Percentiles rank a stretch among this genome's conserved stretches.
Conservation (phyloP, 2,113 vertebrate genomes). For the Tichodroma muraria region DNA sequence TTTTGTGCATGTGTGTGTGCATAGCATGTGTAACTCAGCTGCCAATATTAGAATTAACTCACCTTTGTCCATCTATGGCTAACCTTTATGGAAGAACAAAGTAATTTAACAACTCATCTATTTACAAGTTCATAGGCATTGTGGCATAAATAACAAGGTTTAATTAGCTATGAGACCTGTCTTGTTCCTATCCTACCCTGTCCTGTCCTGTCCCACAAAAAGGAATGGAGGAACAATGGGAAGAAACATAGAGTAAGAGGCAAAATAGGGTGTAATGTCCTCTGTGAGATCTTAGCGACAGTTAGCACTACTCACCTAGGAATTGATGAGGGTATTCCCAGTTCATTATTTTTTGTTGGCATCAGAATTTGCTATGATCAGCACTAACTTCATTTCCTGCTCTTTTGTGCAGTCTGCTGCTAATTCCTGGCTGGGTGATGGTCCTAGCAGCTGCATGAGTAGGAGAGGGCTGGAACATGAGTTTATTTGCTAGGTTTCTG, state of each 20-base stretch:
- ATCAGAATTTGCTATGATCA: neutral
- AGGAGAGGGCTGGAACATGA: neutral
- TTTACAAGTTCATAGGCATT: neutral
- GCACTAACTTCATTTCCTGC: neutral
- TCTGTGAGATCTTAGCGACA: neutral
- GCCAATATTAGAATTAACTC: conserved; percentile 44
- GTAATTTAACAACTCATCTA: neutral
- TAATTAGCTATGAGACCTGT: neutral
- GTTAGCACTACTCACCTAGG: neutral
- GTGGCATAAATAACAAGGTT: neutral
- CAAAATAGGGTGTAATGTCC: neutral
- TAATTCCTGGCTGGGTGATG: neutral
- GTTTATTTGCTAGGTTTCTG: neutral
- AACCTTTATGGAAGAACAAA: neutral
- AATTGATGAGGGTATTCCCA: neutral
- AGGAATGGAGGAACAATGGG: neutral
- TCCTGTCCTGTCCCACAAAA: neutral
- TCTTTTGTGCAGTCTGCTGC: neutral
- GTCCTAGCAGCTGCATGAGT: neutral
- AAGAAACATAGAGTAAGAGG: neutral
- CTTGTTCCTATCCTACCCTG: neutral
- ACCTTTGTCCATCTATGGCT: conserved; percentile 19
- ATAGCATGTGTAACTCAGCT: conserved; percentile 38
- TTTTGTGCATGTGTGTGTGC: conserved; percentile 39
- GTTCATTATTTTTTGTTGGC: neutral